A percentile compares a stretch with the other conserved stretches of the same genome.
phyloP scores from a whole-genome alignment of 2,797 vertebrate genomes.

The Staurois parvus region DNA sequence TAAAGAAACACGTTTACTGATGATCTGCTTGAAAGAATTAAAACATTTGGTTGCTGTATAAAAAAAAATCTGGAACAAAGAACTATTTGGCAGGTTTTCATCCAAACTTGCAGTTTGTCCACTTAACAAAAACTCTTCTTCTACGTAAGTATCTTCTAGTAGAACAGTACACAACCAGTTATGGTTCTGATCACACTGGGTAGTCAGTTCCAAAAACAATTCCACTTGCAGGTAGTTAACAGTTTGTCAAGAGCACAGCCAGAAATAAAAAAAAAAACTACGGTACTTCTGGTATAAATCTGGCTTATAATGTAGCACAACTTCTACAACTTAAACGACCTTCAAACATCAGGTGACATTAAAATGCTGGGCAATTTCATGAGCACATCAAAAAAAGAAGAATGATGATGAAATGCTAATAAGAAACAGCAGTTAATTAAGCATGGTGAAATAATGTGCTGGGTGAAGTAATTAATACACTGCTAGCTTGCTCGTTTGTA shows the following conservation, averaged over 20 bases:
- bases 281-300: constrained; percentile 33
- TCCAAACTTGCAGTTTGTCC: constrained; percentile 68
- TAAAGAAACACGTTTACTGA: constrained; percentile 72
- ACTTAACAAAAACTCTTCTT: constrained; percentile 64
- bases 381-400: not conserved
- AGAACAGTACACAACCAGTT: constrained; percentile 13
- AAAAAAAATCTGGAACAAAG: constrained; percentile 72
- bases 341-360: constrained; percentile 33
- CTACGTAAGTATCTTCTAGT: constrained; percentile 30
- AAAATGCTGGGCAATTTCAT: constrained; percentile 31
- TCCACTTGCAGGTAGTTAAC: constrained; percentile 31
- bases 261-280: constrained; percentile 27
- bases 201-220: constrained; percentile 41
- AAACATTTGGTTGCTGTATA: constrained; percentile 72
- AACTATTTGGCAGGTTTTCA: constrained; percentile 68
- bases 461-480: constrained; percentile 31
- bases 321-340: constrained; percentile 7
- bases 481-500: constrained; percentile 30
- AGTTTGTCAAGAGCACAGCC: constrained; percentile 20
- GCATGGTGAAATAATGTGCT: constrained; percentile 15
- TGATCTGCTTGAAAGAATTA: constrained; percentile 72
- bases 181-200: not conserved
- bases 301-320: constrained; percentile 22
- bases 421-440: constrained; percentile 45
- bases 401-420: constrained; percentile 27